Conservation (phyloP, 2,797 vertebrate species). For the Miichthys miiuy region DNA sequence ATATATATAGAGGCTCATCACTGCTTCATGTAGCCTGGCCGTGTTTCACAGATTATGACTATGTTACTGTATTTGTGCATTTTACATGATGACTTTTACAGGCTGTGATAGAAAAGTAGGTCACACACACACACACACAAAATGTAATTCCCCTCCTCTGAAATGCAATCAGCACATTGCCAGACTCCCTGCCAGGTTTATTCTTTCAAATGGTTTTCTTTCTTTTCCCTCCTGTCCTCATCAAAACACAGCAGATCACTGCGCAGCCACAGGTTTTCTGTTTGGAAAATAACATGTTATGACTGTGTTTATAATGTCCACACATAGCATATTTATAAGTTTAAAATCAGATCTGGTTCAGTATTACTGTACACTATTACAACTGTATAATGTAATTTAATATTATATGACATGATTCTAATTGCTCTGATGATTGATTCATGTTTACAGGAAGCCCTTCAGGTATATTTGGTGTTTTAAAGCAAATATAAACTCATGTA, state of each 20-base stretch:
- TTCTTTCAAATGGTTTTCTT: conserved; percentile 3
- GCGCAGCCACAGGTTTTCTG: not conserved
- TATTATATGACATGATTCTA: not conserved
- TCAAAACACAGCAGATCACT: not conserved
- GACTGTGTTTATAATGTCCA: not conserved
- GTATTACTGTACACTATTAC: not conserved
- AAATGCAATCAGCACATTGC: conserved; percentile 31
- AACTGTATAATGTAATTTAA: no score
- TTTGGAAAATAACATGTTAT: not conserved
- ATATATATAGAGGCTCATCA: no score
- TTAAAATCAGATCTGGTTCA: not conserved
- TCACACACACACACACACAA: conserved; percentile 15
- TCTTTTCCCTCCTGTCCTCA: not conserved
- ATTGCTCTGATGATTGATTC: not conserved
- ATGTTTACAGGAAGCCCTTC: not conserved
- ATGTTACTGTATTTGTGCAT: conserved; percentile 26
- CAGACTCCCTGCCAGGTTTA: conserved; percentile 35
- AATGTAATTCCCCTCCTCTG: conserved; percentile 32
- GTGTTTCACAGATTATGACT: not conserved
- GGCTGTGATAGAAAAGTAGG: conserved; percentile 36
- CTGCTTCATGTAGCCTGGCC: not conserved
- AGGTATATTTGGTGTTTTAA: not conserved
- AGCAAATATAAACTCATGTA: not conserved
- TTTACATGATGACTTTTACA: not conserved
- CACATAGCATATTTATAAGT: not conserved